A percentile compares a stretch with the other conserved stretches of the same genome.
Conservation (phyloP, 2,888 invertebrate genomes). For the Diaprepes abbreviatus region DNA sequence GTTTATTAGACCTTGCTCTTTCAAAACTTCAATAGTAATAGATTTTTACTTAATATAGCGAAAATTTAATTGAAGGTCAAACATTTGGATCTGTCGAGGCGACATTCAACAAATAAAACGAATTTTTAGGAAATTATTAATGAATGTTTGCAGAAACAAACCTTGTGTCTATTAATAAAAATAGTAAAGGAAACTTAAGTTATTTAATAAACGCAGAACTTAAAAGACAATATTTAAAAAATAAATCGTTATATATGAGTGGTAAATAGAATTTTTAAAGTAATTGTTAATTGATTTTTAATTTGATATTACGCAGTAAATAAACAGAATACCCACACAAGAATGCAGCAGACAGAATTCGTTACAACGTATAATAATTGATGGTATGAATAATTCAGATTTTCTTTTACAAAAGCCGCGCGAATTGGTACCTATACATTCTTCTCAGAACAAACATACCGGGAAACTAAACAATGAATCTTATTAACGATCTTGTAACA, state of each 20-base stretch:
- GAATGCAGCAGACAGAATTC: constrained; percentile 4
- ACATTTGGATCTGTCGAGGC: constrained; percentile 8
- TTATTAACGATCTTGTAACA: too few relatives aligned
- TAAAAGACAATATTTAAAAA: constrained; percentile 32
- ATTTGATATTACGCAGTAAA: constrained; percentile 37
- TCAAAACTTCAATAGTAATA: constrained; percentile 26
- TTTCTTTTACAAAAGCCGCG: neutral
- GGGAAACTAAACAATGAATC: too few relatives aligned
- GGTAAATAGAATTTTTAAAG: constrained; percentile 10
- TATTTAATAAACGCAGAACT: constrained; percentile 33
- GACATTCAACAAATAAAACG: constrained; percentile 18
- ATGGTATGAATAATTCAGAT: neutral
- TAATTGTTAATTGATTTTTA: constrained; percentile 20
- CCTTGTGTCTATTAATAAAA: constrained; percentile 19
- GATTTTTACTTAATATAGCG: constrained; percentile 28
- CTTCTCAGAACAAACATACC: too few relatives aligned
- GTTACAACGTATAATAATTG: neutral
- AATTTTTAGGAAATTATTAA: constrained; percentile 18
- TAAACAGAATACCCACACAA: constrained; percentile 34
- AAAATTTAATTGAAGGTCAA: constrained; percentile 28
- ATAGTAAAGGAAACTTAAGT: constrained; percentile 21
- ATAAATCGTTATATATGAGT: constrained; percentile 2
- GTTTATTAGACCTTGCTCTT: constrained; percentile 30
- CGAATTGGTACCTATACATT: too few relatives aligned
- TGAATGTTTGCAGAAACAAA: constrained; percentile 8